Evolutionary conservation across 2,113 vertebrate species (phyloP), one percentile per base, ranked within the genome.

Genomic region (Mystacornis crossleyi): DNA sequence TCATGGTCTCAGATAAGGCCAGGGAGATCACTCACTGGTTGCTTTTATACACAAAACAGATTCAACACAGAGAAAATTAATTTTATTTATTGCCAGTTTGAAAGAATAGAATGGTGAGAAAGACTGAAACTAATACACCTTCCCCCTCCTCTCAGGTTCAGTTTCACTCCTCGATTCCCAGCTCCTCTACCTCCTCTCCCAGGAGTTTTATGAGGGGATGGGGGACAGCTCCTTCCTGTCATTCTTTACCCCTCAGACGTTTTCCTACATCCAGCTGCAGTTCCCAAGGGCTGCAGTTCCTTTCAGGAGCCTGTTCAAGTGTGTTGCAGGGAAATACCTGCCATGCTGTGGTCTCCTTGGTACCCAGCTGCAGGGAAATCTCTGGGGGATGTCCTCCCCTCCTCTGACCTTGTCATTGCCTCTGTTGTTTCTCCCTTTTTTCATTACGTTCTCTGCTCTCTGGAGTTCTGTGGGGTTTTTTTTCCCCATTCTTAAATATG

Each of bases 71-170:
- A 40, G 43, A 85, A 85, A 90, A 78, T n/a, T 2, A 84, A 34
- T 84, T 91, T 72, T n/a, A 60, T 81, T 80, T 81, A 38, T 51
- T 87, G 5, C 8, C 60, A 66, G 55, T 40, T 69, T 67, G 58
- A 86, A 67, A 77, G 60, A 90, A 31, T 38, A 84, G 18, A 40
- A 84, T 65, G 24, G 40, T 47, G 81, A 90, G 78, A 87, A 47
- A 86, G 29, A 31, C 81, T 57, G 57, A 81, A 84, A 73, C 2
- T 50, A 78, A 81, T 60, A 51, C 5, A 73, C 10, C 12, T 81
- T 77, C 20, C 18, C 9, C 8, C 26, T 74, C 21, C 21, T 73
- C 14, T 15, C 58, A 75, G 33, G 23, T n/a, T 82, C 61, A 74
- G 3, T 60, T 67, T 69, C 18, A 48, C 10, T 79, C 47, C 25